Percentiles rank a stretch among this genome's conserved stretches.
phyloP scores from a whole-genome alignment of 2,888 invertebrate genomes.

The Dryobota labecula region DNA sequence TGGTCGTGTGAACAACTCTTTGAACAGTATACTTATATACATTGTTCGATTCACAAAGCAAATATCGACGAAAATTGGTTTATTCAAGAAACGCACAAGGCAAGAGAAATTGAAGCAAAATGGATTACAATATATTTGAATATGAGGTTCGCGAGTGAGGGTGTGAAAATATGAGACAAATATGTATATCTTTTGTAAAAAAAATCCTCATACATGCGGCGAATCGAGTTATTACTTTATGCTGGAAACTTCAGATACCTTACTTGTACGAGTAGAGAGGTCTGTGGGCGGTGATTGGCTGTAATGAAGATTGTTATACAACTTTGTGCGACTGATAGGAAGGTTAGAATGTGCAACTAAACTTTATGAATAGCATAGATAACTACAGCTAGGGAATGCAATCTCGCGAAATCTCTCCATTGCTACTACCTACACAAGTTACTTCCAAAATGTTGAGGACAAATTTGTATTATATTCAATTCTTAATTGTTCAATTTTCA shows the following conservation, averaged over 20 bases:
- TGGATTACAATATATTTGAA: constrained; percentile 44
- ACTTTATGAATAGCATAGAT: background rate
- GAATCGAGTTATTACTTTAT: constrained; percentile 43
- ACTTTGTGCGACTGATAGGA: background rate
- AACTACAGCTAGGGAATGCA: too few relatives aligned
- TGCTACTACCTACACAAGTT: too few relatives aligned
- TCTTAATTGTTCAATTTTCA: too few relatives aligned
- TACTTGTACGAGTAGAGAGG: background rate
- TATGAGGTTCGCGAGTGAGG: constrained; percentile 24
- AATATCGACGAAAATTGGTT: constrained; percentile 41
- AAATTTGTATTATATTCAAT: too few relatives aligned
- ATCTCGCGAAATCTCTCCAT: too few relatives aligned
- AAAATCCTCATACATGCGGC: constrained; percentile 15
- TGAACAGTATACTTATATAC: background rate
- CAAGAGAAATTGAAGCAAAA: constrained; percentile 35
- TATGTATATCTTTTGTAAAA: constrained; percentile 26
- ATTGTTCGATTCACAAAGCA: constrained; percentile 11
- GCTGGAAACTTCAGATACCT: constrained; percentile 16
- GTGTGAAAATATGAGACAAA: constrained; percentile 21
- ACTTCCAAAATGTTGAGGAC: too few relatives aligned
- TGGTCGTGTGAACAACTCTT: background rate
- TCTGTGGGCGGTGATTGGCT: background rate
- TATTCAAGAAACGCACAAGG: constrained; percentile 34
- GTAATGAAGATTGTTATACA: constrained; percentile 17
- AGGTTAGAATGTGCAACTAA: background rate